Base-by-base conservation (phyloP, 2,113 vertebrate genomes). In the Saguinus midas region DNA sequence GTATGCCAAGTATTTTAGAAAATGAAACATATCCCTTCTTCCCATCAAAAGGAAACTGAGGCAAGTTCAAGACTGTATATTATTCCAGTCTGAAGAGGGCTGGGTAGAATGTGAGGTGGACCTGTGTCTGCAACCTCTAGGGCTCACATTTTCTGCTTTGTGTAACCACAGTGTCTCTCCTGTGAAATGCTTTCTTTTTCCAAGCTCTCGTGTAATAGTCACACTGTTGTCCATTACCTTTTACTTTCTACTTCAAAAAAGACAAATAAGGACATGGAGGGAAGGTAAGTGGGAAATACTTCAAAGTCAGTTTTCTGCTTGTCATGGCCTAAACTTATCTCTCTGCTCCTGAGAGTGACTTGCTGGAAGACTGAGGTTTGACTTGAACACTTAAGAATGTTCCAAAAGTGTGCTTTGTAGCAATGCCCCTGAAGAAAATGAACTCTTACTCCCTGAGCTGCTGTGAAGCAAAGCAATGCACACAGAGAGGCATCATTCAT, bases 231-330 rank as follows among this genome's bases (percentile, higher is more conserved):
- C 91, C 87, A 90, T 97, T 95, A 70, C 96, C 92, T 98, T 98
- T 98, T 95, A 96, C 96, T 97, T 98, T 97, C 95, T 91, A 95
- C 98, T 97, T 97, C 95, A 98, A 64, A 94, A 95, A 93, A 97
- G 98, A 98, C 79, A 98, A 97, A 98, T 96, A 98, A 96, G 88
- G 78, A 97, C 76, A 82, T 72, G 93, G 58, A 98, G 96, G 88
- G 96, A 97, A 98, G 84, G 50, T n/a, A 97, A 97, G 98, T 97
- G 96, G 98, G 90, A 97, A 97, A 88, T 94, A 75, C 85, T 97
- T 98, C 92, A 97, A 93, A 98, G 93, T 97, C 94, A 96, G 94
- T 97, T 98, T 98, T 94, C 97, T 98, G 98, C 98, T 98, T 98
- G 95, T 98, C 98, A 96, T 91, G 97, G 97, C 87, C 97, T 98